A percentile compares a stretch with the other conserved stretches of the same genome.
Conservation (phyloP, 2,888 invertebrate species). For the Lasioglossum morio region DNA sequence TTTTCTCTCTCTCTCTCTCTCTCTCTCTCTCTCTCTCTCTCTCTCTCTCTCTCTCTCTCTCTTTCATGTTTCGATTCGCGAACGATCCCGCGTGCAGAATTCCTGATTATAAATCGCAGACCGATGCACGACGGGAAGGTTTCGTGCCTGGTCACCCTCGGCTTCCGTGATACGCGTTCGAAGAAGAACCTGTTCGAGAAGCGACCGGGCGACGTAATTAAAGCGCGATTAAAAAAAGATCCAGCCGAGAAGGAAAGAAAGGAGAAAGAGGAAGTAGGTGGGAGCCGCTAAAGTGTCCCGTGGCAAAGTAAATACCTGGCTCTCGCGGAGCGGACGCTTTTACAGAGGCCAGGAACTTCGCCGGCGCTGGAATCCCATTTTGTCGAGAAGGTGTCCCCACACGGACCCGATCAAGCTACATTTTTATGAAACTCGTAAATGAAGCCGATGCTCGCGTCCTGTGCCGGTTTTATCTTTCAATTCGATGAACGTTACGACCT, state of each 20-base stretch:
- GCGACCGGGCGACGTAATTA: slow-evolving; percentile 31
- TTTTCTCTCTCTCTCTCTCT: too few species aligned
- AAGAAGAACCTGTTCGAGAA: slow-evolving; percentile 28
- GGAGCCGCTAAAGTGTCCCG: slow-evolving; percentile 30
- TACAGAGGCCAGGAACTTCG: slow-evolving; percentile 7
- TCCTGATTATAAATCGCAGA: slow-evolving; percentile 29
- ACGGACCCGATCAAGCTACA: slow-evolving; percentile 25
- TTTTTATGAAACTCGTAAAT: slow-evolving; percentile 40
- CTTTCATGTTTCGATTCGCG: background rate
- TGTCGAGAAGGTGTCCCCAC: slow-evolving; percentile 6
- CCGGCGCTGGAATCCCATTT: slow-evolving; percentile 34
- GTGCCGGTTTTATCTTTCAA: slow-evolving; percentile 6
- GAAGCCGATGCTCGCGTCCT: background rate
- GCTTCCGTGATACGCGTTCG: slow-evolving; percentile 11
- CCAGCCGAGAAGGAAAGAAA: background rate
- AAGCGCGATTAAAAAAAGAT: slow-evolving; percentile 25
- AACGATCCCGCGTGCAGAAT: slow-evolving; percentile 21
- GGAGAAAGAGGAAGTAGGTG: background rate
- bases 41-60: background rate
- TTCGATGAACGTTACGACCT: background rate
- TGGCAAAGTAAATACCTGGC: slow-evolving; percentile 33
- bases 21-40: too few species aligned
- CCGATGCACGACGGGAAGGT: background rate
- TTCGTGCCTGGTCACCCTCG: background rate
- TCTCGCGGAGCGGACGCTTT: slow-evolving; percentile 11